These are phyloP conservation scores for Ectemnius continuus DNA, from an alignment of 2,888 invertebrate species.

Conservation along the genomic window DNA sequence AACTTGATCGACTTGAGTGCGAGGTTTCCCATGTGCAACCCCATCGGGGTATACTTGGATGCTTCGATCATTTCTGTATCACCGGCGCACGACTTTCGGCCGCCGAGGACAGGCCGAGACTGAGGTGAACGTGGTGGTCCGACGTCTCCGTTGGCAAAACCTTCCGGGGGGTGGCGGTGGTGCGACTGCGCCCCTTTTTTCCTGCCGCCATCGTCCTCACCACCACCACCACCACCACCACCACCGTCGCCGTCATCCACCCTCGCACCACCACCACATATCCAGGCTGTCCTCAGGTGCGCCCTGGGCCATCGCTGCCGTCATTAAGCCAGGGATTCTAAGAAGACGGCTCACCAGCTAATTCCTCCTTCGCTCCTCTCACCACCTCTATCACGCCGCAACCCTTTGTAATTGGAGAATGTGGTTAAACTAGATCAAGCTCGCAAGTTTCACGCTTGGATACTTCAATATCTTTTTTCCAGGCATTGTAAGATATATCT, in stretches of 20 bases:
- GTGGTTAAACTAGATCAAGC: no score
- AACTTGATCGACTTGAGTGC: no score
- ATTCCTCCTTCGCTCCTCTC: not conserved
- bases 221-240: constrained; percentile 41
- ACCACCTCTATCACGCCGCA: not conserved
- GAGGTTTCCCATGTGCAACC: no score
- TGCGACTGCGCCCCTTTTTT: constrained; percentile 63
- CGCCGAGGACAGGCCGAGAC: constrained; percentile 63
- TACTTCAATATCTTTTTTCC: no score
- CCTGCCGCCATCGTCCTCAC: constrained; percentile 23
- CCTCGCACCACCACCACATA: constrained; percentile 15
- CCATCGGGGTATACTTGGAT: no score
- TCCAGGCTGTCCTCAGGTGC: not conserved
- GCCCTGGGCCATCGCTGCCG: constrained; percentile 4
- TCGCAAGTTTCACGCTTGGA: no score
- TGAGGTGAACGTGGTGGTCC: constrained; percentile 51
- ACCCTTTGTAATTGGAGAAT: constrained; percentile 1
- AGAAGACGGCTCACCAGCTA: constrained; percentile 20
- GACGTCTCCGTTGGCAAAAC: constrained; percentile 61
- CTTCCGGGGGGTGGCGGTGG: constrained; percentile 37
- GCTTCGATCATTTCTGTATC: constrained; percentile 9
- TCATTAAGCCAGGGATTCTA: constrained; percentile 19
- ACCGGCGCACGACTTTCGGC: constrained; percentile 53
- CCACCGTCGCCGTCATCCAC: constrained; percentile 32
- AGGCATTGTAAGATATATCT: no score